phyloP scores from a whole-genome alignment of 2,888 invertebrate genomes.

The Schizaphis graminum region DNA sequence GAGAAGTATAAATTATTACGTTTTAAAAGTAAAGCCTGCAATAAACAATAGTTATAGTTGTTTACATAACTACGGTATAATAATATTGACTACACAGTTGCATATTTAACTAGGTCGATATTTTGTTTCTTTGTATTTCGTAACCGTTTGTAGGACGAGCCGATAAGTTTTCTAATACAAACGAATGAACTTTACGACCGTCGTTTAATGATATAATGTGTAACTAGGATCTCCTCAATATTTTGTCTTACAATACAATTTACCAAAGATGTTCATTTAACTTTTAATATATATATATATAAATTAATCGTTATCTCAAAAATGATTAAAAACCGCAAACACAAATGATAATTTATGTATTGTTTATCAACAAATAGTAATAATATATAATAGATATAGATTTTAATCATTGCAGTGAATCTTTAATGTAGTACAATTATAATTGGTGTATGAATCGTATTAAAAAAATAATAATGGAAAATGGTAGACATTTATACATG shows the following conservation, averaged over 20 bases:
- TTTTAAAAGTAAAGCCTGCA: neutral
- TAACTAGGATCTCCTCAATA: neutral
- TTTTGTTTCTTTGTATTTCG: neutral
- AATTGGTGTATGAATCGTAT: neutral
- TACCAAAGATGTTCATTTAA: neutral
- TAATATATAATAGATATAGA: too few relatives aligned
- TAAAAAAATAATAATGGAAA: neutral
- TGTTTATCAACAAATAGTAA: neutral
- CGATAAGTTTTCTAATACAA: neutral
- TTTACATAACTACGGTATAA: neutral
- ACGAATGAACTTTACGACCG: neutral
- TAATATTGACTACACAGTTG: neutral
- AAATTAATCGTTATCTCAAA: neutral
- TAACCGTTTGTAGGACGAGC: neutral
- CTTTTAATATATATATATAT: neutral
- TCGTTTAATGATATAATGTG: neutral
- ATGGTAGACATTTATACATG: neutral
- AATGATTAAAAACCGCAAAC: neutral
- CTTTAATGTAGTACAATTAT: neutral
- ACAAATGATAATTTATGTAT: neutral
- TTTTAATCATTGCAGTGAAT: neutral
- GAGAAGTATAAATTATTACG: conserved; percentile 12
- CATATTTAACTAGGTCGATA: neutral
- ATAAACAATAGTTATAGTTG: conserved; percentile 8
- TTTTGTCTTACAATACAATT: neutral